Evolutionary conservation across 2,888 invertebrate species (phyloP), one percentile per base, ranked within the genome.

Genomic region (Pterostichus niger): DNA sequence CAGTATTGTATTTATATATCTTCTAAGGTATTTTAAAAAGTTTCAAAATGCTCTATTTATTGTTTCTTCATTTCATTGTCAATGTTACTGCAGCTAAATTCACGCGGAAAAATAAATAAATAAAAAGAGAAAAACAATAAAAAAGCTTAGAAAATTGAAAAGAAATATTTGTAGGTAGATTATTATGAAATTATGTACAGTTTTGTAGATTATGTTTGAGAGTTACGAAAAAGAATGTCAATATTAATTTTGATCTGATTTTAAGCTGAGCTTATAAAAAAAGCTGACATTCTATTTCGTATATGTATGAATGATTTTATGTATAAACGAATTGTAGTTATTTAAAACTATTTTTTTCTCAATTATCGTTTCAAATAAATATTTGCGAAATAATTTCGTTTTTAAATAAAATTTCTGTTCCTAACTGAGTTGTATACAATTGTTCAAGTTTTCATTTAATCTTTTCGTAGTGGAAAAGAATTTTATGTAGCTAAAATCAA

Each of bases 181-280:
- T 33, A 64, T 64, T 52, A 52, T 73, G 73, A 56, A 77, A 77
- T 76, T 77, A 77, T 77, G 77, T 77, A 77, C 77, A 77, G 77
- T 77, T 77, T 77, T 77, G 56, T 77, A 77, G 56, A 35, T 77
- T 77, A 76, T 56, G 54, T 77, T 77, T 77, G 56, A 54, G 44
- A 56, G 17, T 31, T 17, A 35, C 59, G 33, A 24, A 77, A 52
- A 9, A 31, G 52, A 52, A 75, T 75, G 31, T n/a, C 52, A 40
- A 6, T 6, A 40, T 40, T 40, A 31, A 75, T 71, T 68, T 71
- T 40, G 44, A 71, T 40, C 40, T 40, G 40, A 40, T 40, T 40
- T 40, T 40, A 40, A 40, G 40, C 40, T 9, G 40, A 9, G 9
- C 40, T 40, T 40, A 24, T 24, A 40, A 7, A 7, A 40, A 33